A percentile compares a stretch with the other conserved stretches of the same genome.
Conservation (phyloP, 2,888 invertebrate species). For the Eudemis profundana region DNA sequence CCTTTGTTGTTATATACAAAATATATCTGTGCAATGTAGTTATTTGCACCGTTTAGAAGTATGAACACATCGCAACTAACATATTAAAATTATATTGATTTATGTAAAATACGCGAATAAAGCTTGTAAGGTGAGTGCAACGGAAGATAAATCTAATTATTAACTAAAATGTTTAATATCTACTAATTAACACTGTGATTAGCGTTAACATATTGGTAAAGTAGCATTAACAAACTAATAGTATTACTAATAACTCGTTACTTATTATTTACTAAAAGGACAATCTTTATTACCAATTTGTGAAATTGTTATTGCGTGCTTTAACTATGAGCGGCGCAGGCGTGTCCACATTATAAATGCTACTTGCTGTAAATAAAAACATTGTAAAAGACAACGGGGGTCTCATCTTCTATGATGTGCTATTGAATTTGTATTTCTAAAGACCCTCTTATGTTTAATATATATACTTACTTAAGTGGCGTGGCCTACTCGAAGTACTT, state of each 20-base stretch:
- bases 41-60: neutral
- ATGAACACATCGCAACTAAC: conserved; percentile 4
- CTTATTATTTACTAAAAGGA: conserved; percentile 17
- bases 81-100: neutral
- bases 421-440: too few species aligned
- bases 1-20: neutral
- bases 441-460: conserved; percentile 14
- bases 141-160: neutral
- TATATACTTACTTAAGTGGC: conserved; percentile 40
- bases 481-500: conserved; percentile 64
- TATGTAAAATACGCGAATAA: conserved; percentile 5
- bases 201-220: conserved; percentile 32
- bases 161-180: neutral
- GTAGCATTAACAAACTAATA: conserved; percentile 23
- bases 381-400: conserved; percentile 19
- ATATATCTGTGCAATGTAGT: neutral
- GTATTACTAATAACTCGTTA: conserved; percentile 25
- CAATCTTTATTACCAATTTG: conserved; percentile 15
- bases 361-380: conserved; percentile 6
- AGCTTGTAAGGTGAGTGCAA: neutral
- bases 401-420: too few species aligned
- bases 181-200: conserved; percentile 27
- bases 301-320: conserved; percentile 8
- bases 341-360: conserved; percentile 2
- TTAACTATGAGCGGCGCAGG: conserved; percentile 23